Base-by-base conservation (phyloP, 1,140 invertebrate species). In the Drosophila athabasca region DNA sequence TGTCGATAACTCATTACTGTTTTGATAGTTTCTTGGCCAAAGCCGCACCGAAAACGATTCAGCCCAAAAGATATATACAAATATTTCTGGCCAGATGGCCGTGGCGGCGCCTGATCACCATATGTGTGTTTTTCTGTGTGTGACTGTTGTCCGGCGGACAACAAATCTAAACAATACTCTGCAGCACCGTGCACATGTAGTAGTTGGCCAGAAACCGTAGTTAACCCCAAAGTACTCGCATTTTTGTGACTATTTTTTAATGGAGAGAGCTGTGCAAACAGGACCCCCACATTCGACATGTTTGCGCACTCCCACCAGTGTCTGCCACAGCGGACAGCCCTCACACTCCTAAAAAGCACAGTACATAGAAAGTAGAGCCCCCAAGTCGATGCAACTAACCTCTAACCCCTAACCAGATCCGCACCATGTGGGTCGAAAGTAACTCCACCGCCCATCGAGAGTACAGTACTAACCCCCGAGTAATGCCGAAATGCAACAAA, bases 61-160 rank as follows among this genome's bases (percentile, higher is more conserved):
- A 50, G 66, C 50, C 68, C 74, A 60, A 88, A 77, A 70, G 52
- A 88, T 89, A 88, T 88, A 90, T 77, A 41, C 19, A 77, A 90
- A 88, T 89, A 88, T 89, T 77, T 39, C 11, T 13, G 35, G 35
- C 35, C 35, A 5, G 35, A 39, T 4, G 11, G 35, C 11, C 35
- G 52, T 43, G 55, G 80, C 64, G 79, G 76, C 50, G 51, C 59
- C 50, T 11, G 6, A 26, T 62, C 31, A 60, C 43, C 17, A n/a
- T 35, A 41, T 29, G 45, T 50, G 64, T 68, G 64, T 69, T 49
- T 19, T 19, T 19, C 17, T 68, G 66, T 74, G 66, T 68, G 57
- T 76, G 58, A 60, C 69, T 70, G 48, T 35, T 68, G 60, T 57
- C 60, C 52, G 17, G 19, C 31, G 39, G 60, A 24, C 35, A 41